Conservation (phyloP, 2,113 vertebrate genomes). For the Acrocephalus kingi region DNA sequence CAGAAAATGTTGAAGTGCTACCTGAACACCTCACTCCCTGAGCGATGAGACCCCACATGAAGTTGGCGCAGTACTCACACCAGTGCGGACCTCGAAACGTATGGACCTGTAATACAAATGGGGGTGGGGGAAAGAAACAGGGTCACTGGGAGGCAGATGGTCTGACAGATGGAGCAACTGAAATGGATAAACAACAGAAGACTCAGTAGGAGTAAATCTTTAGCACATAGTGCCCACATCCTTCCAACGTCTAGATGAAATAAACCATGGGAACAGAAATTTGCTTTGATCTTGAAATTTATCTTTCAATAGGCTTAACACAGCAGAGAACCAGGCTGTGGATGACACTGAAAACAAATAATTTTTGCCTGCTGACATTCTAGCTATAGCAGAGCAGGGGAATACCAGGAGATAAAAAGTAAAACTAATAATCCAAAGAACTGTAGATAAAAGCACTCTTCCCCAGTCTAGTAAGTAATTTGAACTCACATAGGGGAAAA, state of each 20-base stretch:
- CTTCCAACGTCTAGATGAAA: constrained; percentile 11
- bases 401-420: neutral
- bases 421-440: constrained; percentile 10
- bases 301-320: neutral
- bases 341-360: neutral
- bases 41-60: constrained; percentile 99
- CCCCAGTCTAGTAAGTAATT: neutral
- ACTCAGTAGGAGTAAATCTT: constrained; percentile 14
- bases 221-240: neutral
- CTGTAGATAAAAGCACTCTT: neutral
- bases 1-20: constrained; percentile 56
- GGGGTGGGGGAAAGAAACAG: neutral
- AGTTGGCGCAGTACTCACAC: constrained; percentile 99
- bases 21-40: constrained; percentile 98
- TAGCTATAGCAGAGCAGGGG: neutral
- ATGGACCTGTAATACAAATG: constrained; percentile 82
- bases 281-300: constrained; percentile 49
- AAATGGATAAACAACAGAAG: constrained; percentile 41
- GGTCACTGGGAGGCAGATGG: constrained; percentile 51
- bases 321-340: neutral
- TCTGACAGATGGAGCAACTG: constrained; percentile 43
- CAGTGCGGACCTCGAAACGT: constrained; percentile 96
- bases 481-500: neutral
- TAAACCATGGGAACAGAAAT: constrained; percentile 23
- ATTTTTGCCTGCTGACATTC: neutral